A percentile compares a stretch with the other conserved stretches of the same genome.
These are phyloP conservation scores for Germaria angustata DNA, from an alignment of 2,888 invertebrate species.

Conservation along the genomic window DNA sequence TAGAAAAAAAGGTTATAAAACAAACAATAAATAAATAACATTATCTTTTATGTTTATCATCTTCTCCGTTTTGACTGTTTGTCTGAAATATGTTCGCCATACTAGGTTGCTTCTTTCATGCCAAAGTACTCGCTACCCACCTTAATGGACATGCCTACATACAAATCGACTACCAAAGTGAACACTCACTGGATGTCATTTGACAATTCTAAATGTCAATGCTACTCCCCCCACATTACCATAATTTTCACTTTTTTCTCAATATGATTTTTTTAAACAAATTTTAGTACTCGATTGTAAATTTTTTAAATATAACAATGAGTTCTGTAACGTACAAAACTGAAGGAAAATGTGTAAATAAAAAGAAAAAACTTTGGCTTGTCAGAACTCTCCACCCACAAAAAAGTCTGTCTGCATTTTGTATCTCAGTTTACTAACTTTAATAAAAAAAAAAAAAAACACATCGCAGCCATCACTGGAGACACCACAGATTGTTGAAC, in stretches of 20 bases:
- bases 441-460: no score
- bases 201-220: constrained; percentile 19
- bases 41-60: neutral
- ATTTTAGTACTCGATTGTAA: constrained; percentile 2
- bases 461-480: neutral
- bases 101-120: no score
- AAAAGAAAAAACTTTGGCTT: neutral
- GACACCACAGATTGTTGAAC: constrained; percentile 1
- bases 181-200: constrained; percentile 17
- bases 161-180: no score
- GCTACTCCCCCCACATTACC: constrained; percentile 11
- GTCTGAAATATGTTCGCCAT: no score
- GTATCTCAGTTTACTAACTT: neutral
- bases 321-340: neutral
- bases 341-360: constrained; percentile 7
- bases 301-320: no score
- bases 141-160: no score
- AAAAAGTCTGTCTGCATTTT: constrained; percentile 9
- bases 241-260: constrained; percentile 47
- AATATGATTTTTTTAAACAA: neutral
- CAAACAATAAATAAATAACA: neutral
- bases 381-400: constrained; percentile 35
- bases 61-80: neutral
- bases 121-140: no score
- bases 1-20: neutral